Base-by-base conservation (phyloP, 2,888 invertebrate genomes). In the Altica lythri region DNA sequence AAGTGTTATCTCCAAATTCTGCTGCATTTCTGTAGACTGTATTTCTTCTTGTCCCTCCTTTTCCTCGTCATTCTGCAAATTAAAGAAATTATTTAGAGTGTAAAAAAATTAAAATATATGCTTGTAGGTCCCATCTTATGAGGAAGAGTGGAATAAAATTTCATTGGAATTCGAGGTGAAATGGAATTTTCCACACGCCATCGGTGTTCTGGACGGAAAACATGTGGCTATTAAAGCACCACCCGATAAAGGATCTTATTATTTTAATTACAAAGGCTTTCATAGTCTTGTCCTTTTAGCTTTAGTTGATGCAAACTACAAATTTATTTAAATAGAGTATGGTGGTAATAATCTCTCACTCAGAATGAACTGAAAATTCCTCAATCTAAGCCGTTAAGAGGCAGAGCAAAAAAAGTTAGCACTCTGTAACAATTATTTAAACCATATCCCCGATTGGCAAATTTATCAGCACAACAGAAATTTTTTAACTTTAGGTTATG, bases 161-260 rank as follows among this genome's bases (percentile, higher is more conserved):
- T 4, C 29, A n/a, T 6, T 6, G n/a, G 5, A 29, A n/a, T 29
- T 29, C n/a, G 29, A 29, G n/a, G 29, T n/a, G 29, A 29, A n/a
- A n/a, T 29, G 29, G 29, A 29, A 29, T 29, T 29, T 29, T 29
- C 29, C 29, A 6, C 29, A 29, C n/a, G 29, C n/a, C n/a, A 29
- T 29, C n/a, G 29, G 29, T 3, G 29, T n/a, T 2, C 4, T 29
- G 29, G 29, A 29, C 3, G 29, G 5, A n/a, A 4, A n/a, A 6
- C n/a, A 29, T 29, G n/a, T 29, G 3, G 29, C 29, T n/a, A n/a
- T n/a, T n/a, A n/a, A 29, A 29, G 29, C 29, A 29, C 29, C 29
- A 6, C n/a, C 5, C 2, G n/a, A 29, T 29, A n/a, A n/a, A 4
- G 29, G 29, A 3, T 6, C n/a, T 29, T 4, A 29, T 29, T 29